Base-by-base conservation (phyloP, 2,113 vertebrate genomes). In the Equus quagga region DNA sequence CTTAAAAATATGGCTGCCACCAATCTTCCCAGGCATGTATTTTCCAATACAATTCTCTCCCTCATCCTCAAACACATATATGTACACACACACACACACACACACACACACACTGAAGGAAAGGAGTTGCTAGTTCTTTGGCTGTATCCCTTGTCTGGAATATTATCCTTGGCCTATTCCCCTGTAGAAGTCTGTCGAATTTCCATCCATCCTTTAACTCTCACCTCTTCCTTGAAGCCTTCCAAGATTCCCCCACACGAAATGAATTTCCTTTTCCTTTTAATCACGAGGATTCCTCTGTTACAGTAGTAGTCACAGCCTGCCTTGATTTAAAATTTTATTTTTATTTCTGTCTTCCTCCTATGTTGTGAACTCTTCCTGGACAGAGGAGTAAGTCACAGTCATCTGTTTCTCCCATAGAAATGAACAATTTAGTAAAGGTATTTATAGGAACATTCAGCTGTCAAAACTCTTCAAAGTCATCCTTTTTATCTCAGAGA, bases 331-430 rank as follows among this genome's bases (percentile, higher is more conserved):
- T 87, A 72, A 36, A 13, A 54, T 62, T 18, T 76, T 86, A 69
- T 70, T 94, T 91, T 94, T 81, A 78, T 62, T 96, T 96, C 9
- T 96, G 46, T 73, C 84, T 87, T 9, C 18, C 44, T 79, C 28
- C 4, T 75, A 15, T 51, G 36, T 86, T 81, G 6, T 44, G 67
- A 91, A 28, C 9, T 85, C 85, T 51, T 70, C n/a, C 31, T 80
- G 8, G 62, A 88, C 46, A 90, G 88, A 92, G n/a, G 41, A 83
- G 26, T 49, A 94, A 65, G 81, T 87, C n/a, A 69, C 58, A 76
- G 76, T 69, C 64, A 78, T 93, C 60, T 69, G 9, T 21, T 28
- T 94, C 54, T 24, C 18, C 15, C 31, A 62, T 0, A 89, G 86
- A 89, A 96, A 81, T 17, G 31, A 72, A 51, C 11, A 12, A 70